Base-by-base conservation (phyloP, 2,888 invertebrate species). In the Acrobasis suavella region DNA sequence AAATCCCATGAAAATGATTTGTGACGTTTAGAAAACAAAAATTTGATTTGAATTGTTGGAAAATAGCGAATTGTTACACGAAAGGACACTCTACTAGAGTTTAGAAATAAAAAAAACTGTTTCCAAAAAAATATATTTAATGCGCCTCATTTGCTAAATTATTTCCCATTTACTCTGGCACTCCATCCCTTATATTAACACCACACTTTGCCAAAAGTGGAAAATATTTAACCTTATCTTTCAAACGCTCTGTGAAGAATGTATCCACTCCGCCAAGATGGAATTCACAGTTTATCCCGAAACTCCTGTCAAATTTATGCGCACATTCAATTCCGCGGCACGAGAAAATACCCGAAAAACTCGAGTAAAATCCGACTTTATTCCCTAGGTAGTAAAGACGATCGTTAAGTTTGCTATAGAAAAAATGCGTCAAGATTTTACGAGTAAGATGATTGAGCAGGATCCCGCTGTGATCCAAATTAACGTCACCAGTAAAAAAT, bases 381-480 rank as follows among this genome's bases (percentile, higher is more conserved):
- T n/a, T 8, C 0, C 0, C n/a, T 8, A 14, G 14, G 37, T 7
- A 2, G 16, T 55, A 49, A 56, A 37, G 38, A n/a, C 42, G 10
- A 51, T 16, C 16, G 14, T 5, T 14, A 55, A 66, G 64, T 64
- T 65, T 65, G 55, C 65, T 65, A 64, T 51, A 54, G 65, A 66
- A 69, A 70, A 70, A 69, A 67, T 69, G 60, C 68, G 64, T 66
- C 64, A 64, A 60, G 59, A 64, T 68, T 70, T 69, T 67, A 69
- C 59, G 68, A 67, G 60, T 51, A 66, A 68, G 76, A 78, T 78
- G 81, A 80, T 82, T 78, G 81, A 78, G 76, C 74, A 69, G 69
- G 74, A 77, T 70, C 75, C 74, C 69, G 70, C 70, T 69, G 77
- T 64, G 75, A 63, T 69, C 75, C 68, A 75, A 79, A 82, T 82